phyloP scores from a whole-genome alignment of 2,113 vertebrate genomes.

The Danionella cerebrum region DNA sequence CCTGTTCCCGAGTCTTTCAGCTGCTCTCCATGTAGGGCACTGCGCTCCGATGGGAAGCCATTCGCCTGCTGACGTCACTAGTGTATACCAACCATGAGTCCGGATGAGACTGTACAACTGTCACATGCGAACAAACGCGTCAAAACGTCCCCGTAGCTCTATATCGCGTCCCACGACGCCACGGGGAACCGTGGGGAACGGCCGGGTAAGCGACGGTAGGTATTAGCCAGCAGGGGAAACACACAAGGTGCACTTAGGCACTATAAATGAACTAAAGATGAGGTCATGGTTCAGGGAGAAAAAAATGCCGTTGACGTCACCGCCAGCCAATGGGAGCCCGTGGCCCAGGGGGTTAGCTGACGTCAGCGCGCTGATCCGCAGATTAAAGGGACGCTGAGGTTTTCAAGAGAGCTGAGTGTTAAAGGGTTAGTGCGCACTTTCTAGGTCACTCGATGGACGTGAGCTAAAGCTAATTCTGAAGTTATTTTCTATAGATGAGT shows the following conservation, averaged over 20 bases:
- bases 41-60: constrained; percentile 19
- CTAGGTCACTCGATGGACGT: background rate
- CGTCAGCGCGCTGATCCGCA: constrained; percentile 66
- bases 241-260: constrained; percentile 68
- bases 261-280: constrained; percentile 77
- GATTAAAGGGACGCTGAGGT: constrained; percentile 61
- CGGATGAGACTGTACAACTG: constrained; percentile 12
- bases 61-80: constrained; percentile 37
- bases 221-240: constrained; percentile 42
- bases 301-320: constrained; percentile 76
- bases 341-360: constrained; percentile 66
- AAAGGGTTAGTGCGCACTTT: background rate
- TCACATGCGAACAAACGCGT: constrained; percentile 14
- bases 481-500: background rate
- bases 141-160: background rate
- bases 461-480: background rate
- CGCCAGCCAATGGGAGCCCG: constrained; percentile 77
- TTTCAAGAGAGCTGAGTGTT: constrained; percentile 47
- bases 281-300: constrained; percentile 74
- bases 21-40: constrained; percentile 45
- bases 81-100: constrained; percentile 49
- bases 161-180: background rate
- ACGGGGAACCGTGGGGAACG: constrained; percentile 16
- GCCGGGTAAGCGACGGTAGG: constrained; percentile 37
- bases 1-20: constrained; percentile 28